These are phyloP conservation scores for Aplysia californica DNA, from an alignment of 1,140 invertebrate genomes.

Conservation along the genomic window DNA sequence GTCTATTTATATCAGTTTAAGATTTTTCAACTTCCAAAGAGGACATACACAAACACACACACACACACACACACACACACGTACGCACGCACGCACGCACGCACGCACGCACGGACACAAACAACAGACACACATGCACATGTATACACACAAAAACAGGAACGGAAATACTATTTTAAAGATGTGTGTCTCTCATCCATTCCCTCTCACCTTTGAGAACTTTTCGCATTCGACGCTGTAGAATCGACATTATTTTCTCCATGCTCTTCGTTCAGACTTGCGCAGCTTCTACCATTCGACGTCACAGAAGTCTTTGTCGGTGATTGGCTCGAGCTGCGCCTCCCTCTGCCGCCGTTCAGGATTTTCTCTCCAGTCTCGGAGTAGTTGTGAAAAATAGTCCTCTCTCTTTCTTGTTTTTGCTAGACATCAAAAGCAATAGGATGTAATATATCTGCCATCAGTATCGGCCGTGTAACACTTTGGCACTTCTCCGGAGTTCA, in stretches of 20 bases:
- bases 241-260: too few species aligned
- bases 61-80: too few species aligned
- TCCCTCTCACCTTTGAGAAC: too few species aligned
- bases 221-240: too few species aligned
- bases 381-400: background rate
- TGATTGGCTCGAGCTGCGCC: background rate
- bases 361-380: slow-evolving; percentile 15
- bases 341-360: background rate
- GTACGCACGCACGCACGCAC: too few species aligned
- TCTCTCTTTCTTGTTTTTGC: background rate
- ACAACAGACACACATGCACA: too few species aligned
- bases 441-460: background rate
- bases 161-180: background rate
- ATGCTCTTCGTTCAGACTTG: background rate
- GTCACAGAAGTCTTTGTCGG: background rate
- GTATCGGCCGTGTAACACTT: background rate
- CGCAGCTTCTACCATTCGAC: background rate
- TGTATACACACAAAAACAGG: background rate
- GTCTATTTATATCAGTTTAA: too few species aligned
- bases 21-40: too few species aligned
- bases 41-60: too few species aligned
- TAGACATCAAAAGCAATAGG: background rate
- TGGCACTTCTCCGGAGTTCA: background rate
- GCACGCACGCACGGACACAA: too few species aligned
- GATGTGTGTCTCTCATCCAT: background rate